Conservation (phyloP, 2,113 vertebrate species). For the Astur gentilis region DNA sequence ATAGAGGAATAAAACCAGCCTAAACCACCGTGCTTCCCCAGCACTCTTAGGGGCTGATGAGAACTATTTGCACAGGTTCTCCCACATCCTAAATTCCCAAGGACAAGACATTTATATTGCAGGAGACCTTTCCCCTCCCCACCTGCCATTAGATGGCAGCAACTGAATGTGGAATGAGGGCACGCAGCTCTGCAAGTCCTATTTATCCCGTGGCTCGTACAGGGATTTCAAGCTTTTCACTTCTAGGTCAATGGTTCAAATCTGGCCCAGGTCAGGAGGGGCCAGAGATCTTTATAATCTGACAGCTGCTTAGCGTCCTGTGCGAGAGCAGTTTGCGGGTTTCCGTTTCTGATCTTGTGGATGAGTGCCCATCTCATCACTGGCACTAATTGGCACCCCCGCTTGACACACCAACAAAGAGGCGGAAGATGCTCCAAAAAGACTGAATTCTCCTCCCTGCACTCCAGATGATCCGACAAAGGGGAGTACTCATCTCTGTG, state of each 20-base stretch:
- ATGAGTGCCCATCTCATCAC: neutral
- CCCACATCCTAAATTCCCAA: neutral
- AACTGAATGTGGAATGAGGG: neutral
- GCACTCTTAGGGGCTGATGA: neutral
- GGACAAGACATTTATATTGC: neutral
- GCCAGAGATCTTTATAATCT: neutral
- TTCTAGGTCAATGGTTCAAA: conserved; percentile 43
- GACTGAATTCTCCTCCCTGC: neutral
- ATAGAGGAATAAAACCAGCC: neutral
- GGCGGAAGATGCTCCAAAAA: neutral
- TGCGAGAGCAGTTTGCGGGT: neutral
- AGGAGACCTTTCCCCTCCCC: neutral
- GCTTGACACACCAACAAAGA: neutral
- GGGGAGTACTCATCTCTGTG: neutral
- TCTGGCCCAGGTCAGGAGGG: neutral
- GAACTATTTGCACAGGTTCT: neutral
- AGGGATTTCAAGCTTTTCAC: conserved; percentile 16
- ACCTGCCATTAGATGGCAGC: conserved; percentile 54
- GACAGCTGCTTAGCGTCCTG: neutral
- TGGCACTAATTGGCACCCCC: neutral
- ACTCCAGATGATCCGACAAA: neutral
- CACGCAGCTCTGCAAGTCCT: neutral
- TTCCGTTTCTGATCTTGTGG: neutral
- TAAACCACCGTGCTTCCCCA: neutral
- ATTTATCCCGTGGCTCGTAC: neutral